These are phyloP conservation scores for Eupithecia subfuscata DNA, from an alignment of 2,888 invertebrate genomes.

Conservation along the genomic window DNA sequence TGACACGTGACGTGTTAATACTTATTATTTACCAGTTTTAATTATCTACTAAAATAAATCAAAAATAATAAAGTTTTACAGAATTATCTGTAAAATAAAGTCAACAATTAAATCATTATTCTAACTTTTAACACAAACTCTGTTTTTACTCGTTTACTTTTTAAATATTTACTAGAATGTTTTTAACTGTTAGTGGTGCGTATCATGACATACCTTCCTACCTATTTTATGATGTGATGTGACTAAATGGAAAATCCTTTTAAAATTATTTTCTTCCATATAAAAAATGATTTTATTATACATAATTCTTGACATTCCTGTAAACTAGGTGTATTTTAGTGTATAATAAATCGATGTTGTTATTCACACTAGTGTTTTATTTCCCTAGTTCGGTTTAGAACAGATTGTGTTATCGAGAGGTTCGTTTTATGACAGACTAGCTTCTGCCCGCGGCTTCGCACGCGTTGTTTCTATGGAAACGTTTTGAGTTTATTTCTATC, in stretches of 20 bases:
- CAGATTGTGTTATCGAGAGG: neutral
- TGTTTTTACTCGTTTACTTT: neutral
- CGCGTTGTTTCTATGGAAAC: too few relatives aligned
- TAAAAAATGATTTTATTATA: neutral
- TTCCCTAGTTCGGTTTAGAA: neutral
- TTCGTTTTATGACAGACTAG: too few relatives aligned
- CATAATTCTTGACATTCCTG: conserved; percentile 38
- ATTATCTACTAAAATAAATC: neutral
- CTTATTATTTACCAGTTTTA: neutral
- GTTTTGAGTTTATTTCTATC: too few relatives aligned
- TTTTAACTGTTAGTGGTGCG: neutral
- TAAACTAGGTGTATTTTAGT: conserved; percentile 36
- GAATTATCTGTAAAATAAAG: neutral
- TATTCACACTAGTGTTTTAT: conserved; percentile 16
- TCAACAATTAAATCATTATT: neutral
- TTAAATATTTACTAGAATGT: conserved; percentile 1
- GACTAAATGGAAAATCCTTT: neutral
- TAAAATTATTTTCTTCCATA: neutral
- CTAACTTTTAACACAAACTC: neutral
- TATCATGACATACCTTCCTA: neutral
- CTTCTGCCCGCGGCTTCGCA: too few relatives aligned
- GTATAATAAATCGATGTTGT: conserved; percentile 41
- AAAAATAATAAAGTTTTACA: neutral
- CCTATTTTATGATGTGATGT: neutral
- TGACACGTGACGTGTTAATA: neutral